phyloP scores from a whole-genome alignment of 2,888 invertebrate species.

The Acrobasis consociella region DNA sequence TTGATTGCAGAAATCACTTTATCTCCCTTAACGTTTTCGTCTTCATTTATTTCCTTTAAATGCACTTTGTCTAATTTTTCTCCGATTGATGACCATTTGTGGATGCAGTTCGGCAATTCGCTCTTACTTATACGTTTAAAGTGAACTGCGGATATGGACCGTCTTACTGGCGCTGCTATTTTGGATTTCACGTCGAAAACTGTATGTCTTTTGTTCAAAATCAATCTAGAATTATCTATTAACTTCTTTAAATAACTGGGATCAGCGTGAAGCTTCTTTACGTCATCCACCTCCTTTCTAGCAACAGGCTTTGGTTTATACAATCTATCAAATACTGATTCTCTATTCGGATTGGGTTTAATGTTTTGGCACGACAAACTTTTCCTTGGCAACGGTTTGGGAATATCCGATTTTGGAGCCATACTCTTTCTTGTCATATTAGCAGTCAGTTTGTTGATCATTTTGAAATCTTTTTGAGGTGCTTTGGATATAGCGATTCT shows the following conservation, averaged over 20 bases:
- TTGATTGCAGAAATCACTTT: conserved; percentile 63
- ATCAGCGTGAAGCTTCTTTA: conserved; percentile 52
- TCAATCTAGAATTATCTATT: conserved; percentile 47
- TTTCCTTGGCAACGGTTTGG: conserved; percentile 42
- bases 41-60: conserved; percentile 58
- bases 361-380: conserved; percentile 40
- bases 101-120: conserved; percentile 63
- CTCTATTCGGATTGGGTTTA: conserved; percentile 33
- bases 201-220: conserved; percentile 55
- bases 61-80: conserved; percentile 61
- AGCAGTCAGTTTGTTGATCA: conserved; percentile 23
- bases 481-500: conserved; percentile 11
- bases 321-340: conserved; percentile 68
- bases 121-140: conserved; percentile 64
- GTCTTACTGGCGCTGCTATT: conserved; percentile 44
- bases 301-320: conserved; percentile 60
- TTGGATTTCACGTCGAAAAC: conserved; percentile 45
- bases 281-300: conserved; percentile 41
- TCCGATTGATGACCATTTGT: conserved; percentile 70
- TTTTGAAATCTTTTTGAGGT: background rate
- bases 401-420: conserved; percentile 33
- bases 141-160: conserved; percentile 77
- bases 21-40: conserved; percentile 50
- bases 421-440: conserved; percentile 39
- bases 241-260: conserved; percentile 56